Evolutionary conservation across 2,888 invertebrate species (phyloP).

Genomic region (Oscheius sp.): DNA sequence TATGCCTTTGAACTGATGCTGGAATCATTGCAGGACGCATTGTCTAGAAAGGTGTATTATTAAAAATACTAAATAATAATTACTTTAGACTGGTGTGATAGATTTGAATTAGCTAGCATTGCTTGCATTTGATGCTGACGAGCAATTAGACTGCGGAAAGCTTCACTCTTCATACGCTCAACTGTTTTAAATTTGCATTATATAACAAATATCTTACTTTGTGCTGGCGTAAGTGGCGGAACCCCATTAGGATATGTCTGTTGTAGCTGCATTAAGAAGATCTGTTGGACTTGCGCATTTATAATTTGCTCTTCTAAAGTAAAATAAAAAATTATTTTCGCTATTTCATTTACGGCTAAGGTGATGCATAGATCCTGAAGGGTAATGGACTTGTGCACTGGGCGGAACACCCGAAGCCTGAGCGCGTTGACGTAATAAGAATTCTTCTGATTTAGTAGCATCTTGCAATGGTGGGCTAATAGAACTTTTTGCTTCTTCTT

Average conservation of each 20-base stretch:
- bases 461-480: background rate
- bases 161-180: constrained; percentile 29
- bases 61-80: background rate
- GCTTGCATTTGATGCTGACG: constrained; percentile 7
- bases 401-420: constrained; percentile 9
- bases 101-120: background rate
- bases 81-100: constrained; percentile 24
- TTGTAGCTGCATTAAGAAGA: constrained; percentile 18
- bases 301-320: constrained; percentile 14
- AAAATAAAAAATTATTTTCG: background rate
- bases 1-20: constrained; percentile 52
- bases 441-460: background rate
- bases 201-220: background rate
- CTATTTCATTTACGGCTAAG: no score
- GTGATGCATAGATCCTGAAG: background rate
- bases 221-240: background rate
- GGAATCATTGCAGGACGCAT: constrained; percentile 46
- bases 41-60: background rate
- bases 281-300: constrained; percentile 9
- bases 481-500: constrained; percentile 11
- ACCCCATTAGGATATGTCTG: constrained; percentile 8
- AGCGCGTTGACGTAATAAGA: no score
- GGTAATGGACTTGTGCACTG: background rate
- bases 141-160: constrained; percentile 15
- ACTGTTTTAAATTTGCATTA: constrained; percentile 14